Evolutionary conservation across 2,113 vertebrate genomes (phyloP).

Genomic region (Periophthalmus modestus): DNA sequence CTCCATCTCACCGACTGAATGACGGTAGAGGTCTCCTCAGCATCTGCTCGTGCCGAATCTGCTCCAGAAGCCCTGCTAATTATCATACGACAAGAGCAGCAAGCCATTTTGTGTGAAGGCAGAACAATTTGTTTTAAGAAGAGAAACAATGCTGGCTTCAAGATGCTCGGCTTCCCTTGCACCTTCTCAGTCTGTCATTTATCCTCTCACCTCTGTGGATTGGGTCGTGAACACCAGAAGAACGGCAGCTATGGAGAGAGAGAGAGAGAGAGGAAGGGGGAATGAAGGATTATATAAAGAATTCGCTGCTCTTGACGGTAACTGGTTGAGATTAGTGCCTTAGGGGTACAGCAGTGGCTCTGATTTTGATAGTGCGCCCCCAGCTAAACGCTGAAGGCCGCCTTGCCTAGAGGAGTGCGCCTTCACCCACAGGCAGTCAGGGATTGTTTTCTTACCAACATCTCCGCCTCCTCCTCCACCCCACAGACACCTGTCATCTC

Average conservation of each 20-base stretch:
- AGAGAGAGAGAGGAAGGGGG: slow-evolving; percentile 44
- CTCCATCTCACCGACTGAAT: slow-evolving; percentile 43
- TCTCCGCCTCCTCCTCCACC: slow-evolving; percentile 56
- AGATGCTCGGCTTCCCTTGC: slow-evolving; percentile 52
- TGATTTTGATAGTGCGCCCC: slow-evolving; percentile 78
- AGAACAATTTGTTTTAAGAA: slow-evolving; percentile 32
- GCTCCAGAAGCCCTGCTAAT: slow-evolving; percentile 49
- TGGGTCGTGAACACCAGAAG: slow-evolving; percentile 55
- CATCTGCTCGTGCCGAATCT: slow-evolving; percentile 53
- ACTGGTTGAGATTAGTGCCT: slow-evolving; percentile 78
- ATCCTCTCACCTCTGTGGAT: slow-evolving; percentile 68
- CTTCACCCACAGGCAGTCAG: slow-evolving; percentile 76
- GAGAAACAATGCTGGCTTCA: slow-evolving; percentile 47
- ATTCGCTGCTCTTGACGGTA: slow-evolving; percentile 76
- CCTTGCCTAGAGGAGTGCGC: slow-evolving; percentile 76
- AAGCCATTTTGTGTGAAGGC: slow-evolving; percentile 17
- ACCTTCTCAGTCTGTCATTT: slow-evolving; percentile 67
- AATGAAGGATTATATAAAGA: slow-evolving; percentile 75
- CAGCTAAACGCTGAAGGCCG: slow-evolving; percentile 80
- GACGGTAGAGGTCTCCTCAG: slow-evolving; percentile 58
- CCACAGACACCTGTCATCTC: slow-evolving; percentile 79
- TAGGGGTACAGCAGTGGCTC: slow-evolving; percentile 79
- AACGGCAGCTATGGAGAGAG: slow-evolving; percentile 59
- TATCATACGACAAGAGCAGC: slow-evolving; percentile 41
- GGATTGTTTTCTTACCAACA: slow-evolving; percentile 74